A percentile compares a stretch with the other conserved stretches of the same genome.
Evolutionary conservation across 2,113 vertebrate species (phyloP).

Genomic region (Leucopsar rothschildi): DNA sequence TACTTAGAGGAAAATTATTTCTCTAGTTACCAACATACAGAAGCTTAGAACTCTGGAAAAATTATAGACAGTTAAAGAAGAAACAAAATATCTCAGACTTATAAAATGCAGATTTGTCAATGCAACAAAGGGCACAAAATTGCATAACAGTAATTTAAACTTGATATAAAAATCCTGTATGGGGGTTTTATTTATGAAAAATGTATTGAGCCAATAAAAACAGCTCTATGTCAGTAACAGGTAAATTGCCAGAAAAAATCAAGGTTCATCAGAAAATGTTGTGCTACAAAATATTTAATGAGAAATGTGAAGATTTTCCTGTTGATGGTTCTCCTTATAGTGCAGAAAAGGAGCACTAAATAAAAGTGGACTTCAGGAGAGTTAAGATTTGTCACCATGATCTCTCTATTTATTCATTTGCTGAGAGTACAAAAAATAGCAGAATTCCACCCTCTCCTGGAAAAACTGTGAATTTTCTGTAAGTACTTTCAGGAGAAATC

Average conservation of each 20-base stretch:
- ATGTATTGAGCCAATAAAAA: neutral
- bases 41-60: neutral
- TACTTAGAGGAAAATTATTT: neutral
- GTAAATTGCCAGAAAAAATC: neutral
- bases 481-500: neutral
- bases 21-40: neutral
- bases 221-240: neutral
- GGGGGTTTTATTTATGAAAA: neutral
- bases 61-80: neutral
- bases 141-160: neutral
- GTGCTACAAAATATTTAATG: neutral
- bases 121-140: neutral
- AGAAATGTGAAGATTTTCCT: neutral
- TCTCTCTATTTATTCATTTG: neutral
- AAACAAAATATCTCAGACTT: neutral
- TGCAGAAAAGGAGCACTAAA: neutral
- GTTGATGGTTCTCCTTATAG: neutral
- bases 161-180: neutral
- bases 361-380: neutral
- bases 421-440: neutral
- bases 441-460: conserved; percentile 60
- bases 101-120: neutral
- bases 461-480: conserved; percentile 24
- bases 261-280: neutral
- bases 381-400: neutral